Base-by-base conservation (phyloP, 2,113 vertebrate genomes). In the Onychorhynchus coronatus region DNA sequence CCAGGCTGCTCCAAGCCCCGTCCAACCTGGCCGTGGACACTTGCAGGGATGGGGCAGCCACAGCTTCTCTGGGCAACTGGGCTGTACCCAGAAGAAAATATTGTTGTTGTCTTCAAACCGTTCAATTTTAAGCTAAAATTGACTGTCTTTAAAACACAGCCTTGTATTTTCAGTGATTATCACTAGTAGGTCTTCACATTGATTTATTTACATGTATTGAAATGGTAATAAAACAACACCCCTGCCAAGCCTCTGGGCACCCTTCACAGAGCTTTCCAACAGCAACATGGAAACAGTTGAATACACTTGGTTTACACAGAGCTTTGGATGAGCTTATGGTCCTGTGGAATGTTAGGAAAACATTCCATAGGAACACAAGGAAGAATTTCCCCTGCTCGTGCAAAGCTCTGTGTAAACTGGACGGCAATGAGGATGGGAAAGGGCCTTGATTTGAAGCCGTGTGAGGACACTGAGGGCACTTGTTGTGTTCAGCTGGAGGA, bases 141-240 rank as follows among this genome's bases (percentile, higher is more conserved):
- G 79, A 50, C 42, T 50, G 39, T 12, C 68, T 91, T 86, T 74
- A 87, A 84, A 86, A 61, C 58, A 49, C 35, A 62, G 25, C 41
- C 80, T 75, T 82, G 33, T 89, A 20, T 92, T 95, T 89, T 81
- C 68, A 55, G 83, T 92, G 76, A 92, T 95, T 94, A 93, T 84
- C 86, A 9, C 89, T 95, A 91, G 89, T 74, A 71, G 83, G 62
- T 35, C 33, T 78, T 89, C 85, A 92, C 84, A 95, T 81, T 94
- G 79, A 94, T 92, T 94, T 80, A 88, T 97, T 91, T 86, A 20
- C 8, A 6, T 11, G 65, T 80, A 63, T 84, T 89, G 24, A 72
- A 71, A n/a, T 42, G 42, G 42, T 35, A 80, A 77, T 84, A 82
- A 94, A 94, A 67, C 39, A 58, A 25, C 31, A 37, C 31, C 63